Base-by-base conservation (phyloP, 1,140 invertebrate genomes). In the Bacillus rossius region DNA sequence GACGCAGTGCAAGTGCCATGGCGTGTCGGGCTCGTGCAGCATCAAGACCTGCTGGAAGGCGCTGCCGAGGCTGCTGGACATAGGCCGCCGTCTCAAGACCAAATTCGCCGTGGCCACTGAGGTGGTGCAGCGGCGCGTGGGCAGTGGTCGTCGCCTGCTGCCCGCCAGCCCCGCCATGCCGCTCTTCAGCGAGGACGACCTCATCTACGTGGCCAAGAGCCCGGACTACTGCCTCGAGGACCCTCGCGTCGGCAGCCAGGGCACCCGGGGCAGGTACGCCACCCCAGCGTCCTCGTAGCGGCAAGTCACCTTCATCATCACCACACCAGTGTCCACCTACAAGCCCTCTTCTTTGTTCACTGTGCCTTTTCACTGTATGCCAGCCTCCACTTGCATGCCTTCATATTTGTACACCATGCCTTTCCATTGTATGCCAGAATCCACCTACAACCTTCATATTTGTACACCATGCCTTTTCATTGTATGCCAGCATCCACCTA, bases 1-100 rank as follows among this genome's bases (percentile, higher is more conserved):
- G 59, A 86, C 87, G 19, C 88, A 94, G 73, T 97, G 94, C 79
- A 96, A 96, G 75, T 98, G 96, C 72, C 95, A 98, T 72, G 96
- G 96, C 4, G 92, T 98, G 20, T 96, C 92, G 50, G 95, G 95
- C 1, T 94, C 93, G 50, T 98, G 95, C 71, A 92, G 91, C 1
- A 82, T 97, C 73, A 87, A 91, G 69, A 98, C 94, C 3, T 98
- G 96, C 73, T 98, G 95, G 95, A 25, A 45, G 48, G 82, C 82
- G 4, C 74, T 85, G 60, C 80, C 82, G 8, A 59, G 62, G 17
- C 61, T 67, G n/a, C 59, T 64, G 2, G 70, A 71, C 2, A 71
- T 79, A 5, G 76, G 77, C 22, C 67, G 69, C 1, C 68, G 74
- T 53, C 67, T 82, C 26, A 65, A 69, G 40, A 47, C 54, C 10